These are phyloP conservation scores for Panulirus ornatus DNA, from an alignment of 1,140 invertebrate genomes.

Conservation along the genomic window DNA sequence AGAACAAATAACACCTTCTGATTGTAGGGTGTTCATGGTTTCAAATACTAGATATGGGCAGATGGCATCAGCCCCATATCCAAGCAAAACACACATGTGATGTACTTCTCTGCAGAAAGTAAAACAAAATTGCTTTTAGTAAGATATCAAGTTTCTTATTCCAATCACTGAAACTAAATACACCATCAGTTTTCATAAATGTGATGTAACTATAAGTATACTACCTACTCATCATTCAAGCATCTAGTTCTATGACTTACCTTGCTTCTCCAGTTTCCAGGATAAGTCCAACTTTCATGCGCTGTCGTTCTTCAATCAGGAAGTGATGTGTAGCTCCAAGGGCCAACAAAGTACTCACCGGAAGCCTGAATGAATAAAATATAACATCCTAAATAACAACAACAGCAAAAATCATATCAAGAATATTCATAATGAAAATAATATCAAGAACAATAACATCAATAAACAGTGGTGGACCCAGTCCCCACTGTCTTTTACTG, in stretches of 20 bases:
- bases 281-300: conserved; percentile 97
- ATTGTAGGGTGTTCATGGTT: conserved; percentile 88
- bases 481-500: no score
- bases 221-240: neutral
- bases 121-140: conserved; percentile 23
- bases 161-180: no score
- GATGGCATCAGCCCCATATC: conserved; percentile 98
- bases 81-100: conserved; percentile 96
- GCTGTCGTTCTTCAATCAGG: conserved; percentile 94
- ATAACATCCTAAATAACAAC: neutral
- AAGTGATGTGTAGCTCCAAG: conserved; percentile 97
- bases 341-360: conserved; percentile 90
- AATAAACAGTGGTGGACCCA: no score
- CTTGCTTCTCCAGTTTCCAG: conserved; percentile 96
- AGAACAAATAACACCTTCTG: conserved; percentile 88
- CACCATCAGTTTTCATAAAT: neutral
- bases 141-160: no score
- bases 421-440: neutral
- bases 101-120: conserved; percentile 88
- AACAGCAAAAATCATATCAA: no score
- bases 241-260: conserved; percentile 77
- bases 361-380: conserved; percentile 80
- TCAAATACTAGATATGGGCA: conserved; percentile 99
- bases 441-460: neutral
- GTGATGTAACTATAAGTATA: no score